Conservation (phyloP, 2,797 vertebrate genomes). For the Acipenser transmontanus region DNA sequence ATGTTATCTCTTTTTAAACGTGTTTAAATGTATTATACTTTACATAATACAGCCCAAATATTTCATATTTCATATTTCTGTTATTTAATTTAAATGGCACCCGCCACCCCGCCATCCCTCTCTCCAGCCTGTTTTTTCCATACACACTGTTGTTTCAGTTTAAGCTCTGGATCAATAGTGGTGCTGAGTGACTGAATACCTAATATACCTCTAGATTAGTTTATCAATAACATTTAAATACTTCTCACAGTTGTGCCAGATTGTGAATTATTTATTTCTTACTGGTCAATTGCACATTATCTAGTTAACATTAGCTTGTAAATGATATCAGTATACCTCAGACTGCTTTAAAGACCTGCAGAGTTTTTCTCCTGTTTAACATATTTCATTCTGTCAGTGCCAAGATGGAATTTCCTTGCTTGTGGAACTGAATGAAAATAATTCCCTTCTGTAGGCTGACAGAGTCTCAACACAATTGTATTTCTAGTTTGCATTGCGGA, state of each 20-base stretch:
- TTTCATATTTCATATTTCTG: no score
- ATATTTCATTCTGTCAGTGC: slow-evolving; percentile 25
- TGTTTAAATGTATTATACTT: no score
- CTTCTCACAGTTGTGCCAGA: slow-evolving; percentile 76
- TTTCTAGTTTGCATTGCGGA: no score
- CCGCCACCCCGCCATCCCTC: slow-evolving; percentile 19
- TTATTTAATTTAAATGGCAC: not conserved
- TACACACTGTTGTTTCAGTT: slow-evolving; percentile 36
- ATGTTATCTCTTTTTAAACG: no score
- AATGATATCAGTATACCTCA: slow-evolving; percentile 42
- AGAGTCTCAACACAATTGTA: no score
- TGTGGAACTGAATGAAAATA: slow-evolving; percentile 24
- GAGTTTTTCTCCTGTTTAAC: not conserved
- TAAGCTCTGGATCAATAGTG: slow-evolving; percentile 60
- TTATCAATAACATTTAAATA: slow-evolving; percentile 94
- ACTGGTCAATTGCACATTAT: slow-evolving; percentile 82
- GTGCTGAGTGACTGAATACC: slow-evolving; percentile 72
- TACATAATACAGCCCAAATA: no score
- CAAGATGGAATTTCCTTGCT: slow-evolving; percentile 15
- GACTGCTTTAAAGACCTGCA: slow-evolving; percentile 27
- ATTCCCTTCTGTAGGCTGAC: no score
- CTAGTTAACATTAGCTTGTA: slow-evolving; percentile 76
- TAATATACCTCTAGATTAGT: slow-evolving; percentile 74
- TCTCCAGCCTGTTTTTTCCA: slow-evolving; percentile 23
- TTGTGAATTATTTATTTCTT: slow-evolving; percentile 86